A percentile compares a stretch with the other conserved stretches of the same genome.
Evolutionary conservation across 1,140 invertebrate genomes (phyloP).

Genomic region (Armadillidium nasatum): DNA sequence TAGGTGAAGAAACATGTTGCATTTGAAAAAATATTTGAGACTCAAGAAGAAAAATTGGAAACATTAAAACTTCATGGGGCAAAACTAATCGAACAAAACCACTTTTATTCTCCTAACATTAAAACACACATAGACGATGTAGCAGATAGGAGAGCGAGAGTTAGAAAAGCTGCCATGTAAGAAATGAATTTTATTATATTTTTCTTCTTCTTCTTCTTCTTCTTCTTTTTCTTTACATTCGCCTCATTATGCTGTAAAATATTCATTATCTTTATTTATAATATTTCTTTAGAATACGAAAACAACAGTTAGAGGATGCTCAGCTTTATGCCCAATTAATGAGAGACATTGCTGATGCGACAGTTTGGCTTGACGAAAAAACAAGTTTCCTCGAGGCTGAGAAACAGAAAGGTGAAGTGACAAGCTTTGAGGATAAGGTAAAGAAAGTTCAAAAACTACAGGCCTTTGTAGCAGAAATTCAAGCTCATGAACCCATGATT

Average conservation of each 20-base stretch:
- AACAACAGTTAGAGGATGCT: conserved; percentile 67
- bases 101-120: conserved; percentile 88
- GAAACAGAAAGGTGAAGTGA: conserved; percentile 48
- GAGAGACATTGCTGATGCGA: conserved; percentile 74
- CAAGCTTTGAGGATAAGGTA: conserved; percentile 59
- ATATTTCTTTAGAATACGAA: no score
- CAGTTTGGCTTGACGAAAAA: conserved; percentile 91
- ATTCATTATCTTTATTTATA: conserved; percentile 13
- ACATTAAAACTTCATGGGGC: conserved; percentile 78
- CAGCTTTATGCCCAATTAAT: conserved; percentile 84
- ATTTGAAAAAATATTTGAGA: conserved; percentile 76
- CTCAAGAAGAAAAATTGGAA: conserved; percentile 80
- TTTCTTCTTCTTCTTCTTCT: no score
- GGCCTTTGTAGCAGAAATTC: conserved; percentile 90
- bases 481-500: conserved; percentile 81
- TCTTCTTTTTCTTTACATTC: not conserved
- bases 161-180: conserved; percentile 39
- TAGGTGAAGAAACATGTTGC: conserved; percentile 76
- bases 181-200: not conserved
- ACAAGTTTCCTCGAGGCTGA: conserved; percentile 78
- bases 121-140: conserved; percentile 49
- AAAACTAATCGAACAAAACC: conserved; percentile 83
- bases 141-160: conserved; percentile 31
- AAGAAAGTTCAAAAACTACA: conserved; percentile 97
- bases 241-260: not conserved